phyloP scores from a whole-genome alignment of 2,797 vertebrate species.

The Okamejei kenojei region DNA sequence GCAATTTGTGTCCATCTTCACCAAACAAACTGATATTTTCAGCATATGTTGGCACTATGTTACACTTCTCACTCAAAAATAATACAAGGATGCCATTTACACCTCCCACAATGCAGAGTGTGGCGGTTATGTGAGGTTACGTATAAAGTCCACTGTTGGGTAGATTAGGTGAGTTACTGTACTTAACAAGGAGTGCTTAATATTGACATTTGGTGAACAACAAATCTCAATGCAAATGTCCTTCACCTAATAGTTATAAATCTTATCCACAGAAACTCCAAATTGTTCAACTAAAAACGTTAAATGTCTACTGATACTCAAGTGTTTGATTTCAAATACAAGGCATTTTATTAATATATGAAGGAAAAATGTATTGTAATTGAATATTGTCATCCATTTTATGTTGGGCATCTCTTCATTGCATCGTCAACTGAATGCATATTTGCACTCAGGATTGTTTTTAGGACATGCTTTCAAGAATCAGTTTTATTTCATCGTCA shows the following conservation, averaged over 20 bases:
- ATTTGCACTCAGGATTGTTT: neutral
- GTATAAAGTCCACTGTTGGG: neutral
- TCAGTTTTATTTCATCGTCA: neutral
- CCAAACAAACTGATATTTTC: neutral
- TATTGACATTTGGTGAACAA: neutral
- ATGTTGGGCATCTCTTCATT: neutral
- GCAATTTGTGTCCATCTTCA: no score
- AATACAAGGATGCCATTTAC: neutral
- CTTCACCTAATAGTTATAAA: neutral
- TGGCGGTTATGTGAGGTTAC: neutral
- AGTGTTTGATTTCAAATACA: neutral
- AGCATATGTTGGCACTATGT: neutral
- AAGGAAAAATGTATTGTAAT: neutral
- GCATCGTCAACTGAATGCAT: neutral
- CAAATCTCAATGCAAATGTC: neutral
- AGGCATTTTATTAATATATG: neutral
- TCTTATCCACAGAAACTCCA: neutral
- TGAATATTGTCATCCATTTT: neutral
- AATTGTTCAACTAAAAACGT: no score
- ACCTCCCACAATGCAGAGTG: neutral
- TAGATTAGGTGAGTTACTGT: neutral
- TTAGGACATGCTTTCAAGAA: neutral
- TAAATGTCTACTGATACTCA: no score
- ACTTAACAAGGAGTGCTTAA: neutral
- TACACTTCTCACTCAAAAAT: neutral